Conservation (phyloP, 2,797 vertebrate species). For the Mormyrops attenuatus region DNA sequence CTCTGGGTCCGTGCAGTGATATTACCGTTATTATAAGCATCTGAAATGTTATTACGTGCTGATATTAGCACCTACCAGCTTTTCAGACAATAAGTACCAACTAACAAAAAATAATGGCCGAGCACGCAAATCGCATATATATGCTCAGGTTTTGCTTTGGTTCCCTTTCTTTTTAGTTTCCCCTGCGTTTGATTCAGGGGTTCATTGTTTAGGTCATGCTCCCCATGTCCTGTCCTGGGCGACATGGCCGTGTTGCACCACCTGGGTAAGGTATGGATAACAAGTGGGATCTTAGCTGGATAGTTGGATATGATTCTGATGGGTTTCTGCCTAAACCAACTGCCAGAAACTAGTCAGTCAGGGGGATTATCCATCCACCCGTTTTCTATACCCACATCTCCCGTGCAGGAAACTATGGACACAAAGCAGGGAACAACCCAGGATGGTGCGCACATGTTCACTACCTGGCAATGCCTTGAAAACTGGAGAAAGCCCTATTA, state of each 20-base stretch:
- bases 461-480: not conserved
- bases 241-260: not conserved
- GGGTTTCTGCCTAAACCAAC: not conserved
- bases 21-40: constrained; percentile 15
- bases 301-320: not conserved
- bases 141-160: too few species aligned
- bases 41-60: constrained; percentile 20
- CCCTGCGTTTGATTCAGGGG: not conserved
- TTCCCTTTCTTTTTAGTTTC: not conserved
- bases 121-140: not conserved
- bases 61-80: constrained; percentile 2
- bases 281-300: not conserved
- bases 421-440: not conserved
- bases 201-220: not conserved
- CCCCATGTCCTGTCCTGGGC: too few species aligned
- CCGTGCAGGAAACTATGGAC: not conserved
- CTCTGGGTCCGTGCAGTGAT: constrained; percentile 16
- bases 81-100: not conserved
- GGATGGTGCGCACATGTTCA: not conserved
- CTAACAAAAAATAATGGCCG: not conserved
- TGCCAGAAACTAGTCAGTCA: not conserved
- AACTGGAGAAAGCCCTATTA: not conserved
- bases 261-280: not conserved
- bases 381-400: not conserved
- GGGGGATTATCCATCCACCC: not conserved